Evolutionary conservation across 2,888 invertebrate genomes (phyloP).

Genomic region (Hirtodrosophila cameraria): DNA sequence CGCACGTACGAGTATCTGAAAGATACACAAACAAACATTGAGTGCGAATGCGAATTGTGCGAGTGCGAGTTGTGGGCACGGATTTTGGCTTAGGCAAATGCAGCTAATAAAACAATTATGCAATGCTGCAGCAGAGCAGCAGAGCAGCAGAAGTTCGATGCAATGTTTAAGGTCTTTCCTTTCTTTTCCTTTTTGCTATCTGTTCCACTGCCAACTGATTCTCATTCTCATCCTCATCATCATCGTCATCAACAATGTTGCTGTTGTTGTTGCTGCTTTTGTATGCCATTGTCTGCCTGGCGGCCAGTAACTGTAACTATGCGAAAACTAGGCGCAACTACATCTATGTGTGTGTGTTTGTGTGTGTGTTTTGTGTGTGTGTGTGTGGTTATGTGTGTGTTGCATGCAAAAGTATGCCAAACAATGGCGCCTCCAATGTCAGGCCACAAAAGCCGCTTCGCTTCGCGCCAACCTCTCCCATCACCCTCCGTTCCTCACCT

Average conservation of each 20-base stretch:
- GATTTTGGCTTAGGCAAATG: slow-evolving; percentile 70
- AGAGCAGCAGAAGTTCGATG: slow-evolving; percentile 30
- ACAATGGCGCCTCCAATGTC: slow-evolving; percentile 74
- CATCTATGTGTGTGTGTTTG: background rate
- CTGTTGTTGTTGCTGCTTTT: slow-evolving; percentile 56
- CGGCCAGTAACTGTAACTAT: slow-evolving; percentile 71
- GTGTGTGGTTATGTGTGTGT: slow-evolving; percentile 26
- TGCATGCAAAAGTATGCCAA: slow-evolving; percentile 65
- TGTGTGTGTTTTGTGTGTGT: slow-evolving; percentile 11
- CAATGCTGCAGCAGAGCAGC: slow-evolving; percentile 46
- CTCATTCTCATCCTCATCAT: slow-evolving; percentile 36
- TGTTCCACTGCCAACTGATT: slow-evolving; percentile 42
- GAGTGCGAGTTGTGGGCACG: slow-evolving; percentile 38
- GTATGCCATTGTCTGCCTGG: slow-evolving; percentile 66
- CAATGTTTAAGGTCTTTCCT: slow-evolving; percentile 19
- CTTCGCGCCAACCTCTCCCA: slow-evolving; percentile 17
- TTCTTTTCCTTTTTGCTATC: no score
- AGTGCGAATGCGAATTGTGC: no score
- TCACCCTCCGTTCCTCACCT: background rate
- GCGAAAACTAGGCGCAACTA: slow-evolving; percentile 64
- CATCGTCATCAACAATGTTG: slow-evolving; percentile 49
- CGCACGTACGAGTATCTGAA: slow-evolving; percentile 59
- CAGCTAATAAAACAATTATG: slow-evolving; percentile 75
- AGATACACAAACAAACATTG: slow-evolving; percentile 56
- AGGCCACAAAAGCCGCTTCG: slow-evolving; percentile 51